Base-by-base conservation (phyloP, 2,888 invertebrate species). In the Folsomia manolachei region DNA sequence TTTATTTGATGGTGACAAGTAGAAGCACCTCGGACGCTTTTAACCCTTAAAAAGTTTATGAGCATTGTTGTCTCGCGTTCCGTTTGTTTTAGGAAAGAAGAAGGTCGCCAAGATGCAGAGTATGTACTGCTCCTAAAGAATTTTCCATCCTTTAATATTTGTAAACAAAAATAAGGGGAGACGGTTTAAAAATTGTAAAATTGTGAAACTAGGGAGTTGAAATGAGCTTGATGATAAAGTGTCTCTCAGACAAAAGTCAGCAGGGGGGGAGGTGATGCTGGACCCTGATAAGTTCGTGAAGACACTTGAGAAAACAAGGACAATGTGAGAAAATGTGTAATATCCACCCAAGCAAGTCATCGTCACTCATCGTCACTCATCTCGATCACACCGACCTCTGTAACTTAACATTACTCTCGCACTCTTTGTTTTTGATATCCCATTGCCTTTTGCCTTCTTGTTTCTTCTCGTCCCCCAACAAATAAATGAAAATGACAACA, bases 271-370 rank as follows among this genome's bases (percentile, higher is more conserved):
- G 7, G 39, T 9, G 39, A 39, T 39, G 39, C 39, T n/a, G 39
- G 39, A 39, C 39, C 7, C 72, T 73, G 73, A 76, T 76, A 73
- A 71, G 68, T 53, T 23, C 70, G 60, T 69, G 69, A 71, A 73
- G 71, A 73, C 71, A 76, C 71, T 73, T 69, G 62, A 61, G 27
- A 65, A 67, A 70, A 68, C 65, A 70, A 71, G 71, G 71, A 73
- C 75, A 73, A 76, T 62, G 75, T 71, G 75, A 73, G 73, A 75
- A 75, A 62, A 63, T 69, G 64, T 64, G 64, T 27, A 64, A 53
- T 70, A 27, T 39, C 67, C 19, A 66, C 67, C 21, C 23, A 7
- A 27, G 60, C 62, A 60, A 61, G 61, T 62, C 69, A 69, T 67
- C 62, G 26, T 69, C 52, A 51, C 39, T 39, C 39, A 21, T 66